Evolutionary conservation across 2,888 invertebrate species (phyloP).

Genomic region (Eilema griseolum): DNA sequence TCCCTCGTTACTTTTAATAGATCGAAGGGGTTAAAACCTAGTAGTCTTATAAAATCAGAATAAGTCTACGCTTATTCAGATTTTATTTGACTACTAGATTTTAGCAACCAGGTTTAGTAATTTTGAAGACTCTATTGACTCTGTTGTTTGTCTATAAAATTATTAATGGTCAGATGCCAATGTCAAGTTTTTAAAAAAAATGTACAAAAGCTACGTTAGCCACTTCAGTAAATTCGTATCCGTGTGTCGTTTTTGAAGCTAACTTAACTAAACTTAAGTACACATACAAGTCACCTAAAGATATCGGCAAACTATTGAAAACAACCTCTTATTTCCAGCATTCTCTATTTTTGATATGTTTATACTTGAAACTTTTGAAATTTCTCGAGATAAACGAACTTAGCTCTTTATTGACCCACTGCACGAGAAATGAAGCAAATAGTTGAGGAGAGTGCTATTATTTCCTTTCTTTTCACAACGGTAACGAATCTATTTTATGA

Average conservation of each 20-base stretch:
- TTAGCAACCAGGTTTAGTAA: no score
- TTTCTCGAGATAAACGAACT: conserved; percentile 25
- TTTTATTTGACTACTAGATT: no score
- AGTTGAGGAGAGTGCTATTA: conserved; percentile 12
- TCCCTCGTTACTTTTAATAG: not conserved
- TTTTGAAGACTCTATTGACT: no score
- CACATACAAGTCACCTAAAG: conserved; percentile 20
- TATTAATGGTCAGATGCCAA: no score
- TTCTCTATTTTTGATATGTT: conserved; percentile 41
- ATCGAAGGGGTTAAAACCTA: not conserved
- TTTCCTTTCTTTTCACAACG: not conserved
- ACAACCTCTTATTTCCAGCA: conserved; percentile 27
- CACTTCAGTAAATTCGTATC: not conserved
- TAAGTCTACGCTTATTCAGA: no score
- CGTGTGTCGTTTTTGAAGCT: not conserved
- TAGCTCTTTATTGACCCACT: conserved; percentile 22
- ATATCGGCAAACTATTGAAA: conserved; percentile 36
- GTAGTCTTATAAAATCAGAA: not conserved
- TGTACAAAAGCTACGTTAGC: no score
- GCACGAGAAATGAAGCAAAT: conserved; percentile 9
- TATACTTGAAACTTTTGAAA: conserved; percentile 36
- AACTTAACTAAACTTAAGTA: not conserved
- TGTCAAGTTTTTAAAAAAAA: no score
- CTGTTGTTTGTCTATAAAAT: no score
- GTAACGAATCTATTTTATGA: not conserved